A percentile compares a stretch with the other conserved stretches of the same genome.
phyloP scores from a whole-genome alignment of 2,113 vertebrate species.

The Laticauda laticaudata region DNA sequence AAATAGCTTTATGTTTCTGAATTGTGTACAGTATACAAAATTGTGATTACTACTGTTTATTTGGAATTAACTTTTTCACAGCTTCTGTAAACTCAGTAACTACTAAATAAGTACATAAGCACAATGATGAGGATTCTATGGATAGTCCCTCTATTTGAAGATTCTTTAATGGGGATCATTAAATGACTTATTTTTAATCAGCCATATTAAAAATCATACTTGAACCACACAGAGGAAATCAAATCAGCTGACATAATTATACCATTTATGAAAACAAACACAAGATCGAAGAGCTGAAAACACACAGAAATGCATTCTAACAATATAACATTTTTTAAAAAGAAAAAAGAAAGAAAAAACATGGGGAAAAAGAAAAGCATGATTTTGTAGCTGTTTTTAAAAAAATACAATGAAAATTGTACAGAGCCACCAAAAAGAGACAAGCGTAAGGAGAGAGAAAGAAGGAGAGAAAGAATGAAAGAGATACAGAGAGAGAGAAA shows the following conservation, averaged over 20 bases:
- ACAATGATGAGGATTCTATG: background rate
- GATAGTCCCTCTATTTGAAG: background rate
- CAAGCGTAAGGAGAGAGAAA: slow-evolving; percentile 68
- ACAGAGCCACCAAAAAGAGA: slow-evolving; percentile 72
- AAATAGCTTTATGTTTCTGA: background rate
- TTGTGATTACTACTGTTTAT: background rate
- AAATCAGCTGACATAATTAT: slow-evolving; percentile 51
- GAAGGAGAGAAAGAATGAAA: slow-evolving; percentile 65
- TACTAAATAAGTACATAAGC: background rate
- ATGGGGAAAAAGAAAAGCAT: slow-evolving; percentile 68
- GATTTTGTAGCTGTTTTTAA: slow-evolving; percentile 82
- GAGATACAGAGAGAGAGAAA: slow-evolving; percentile 56
- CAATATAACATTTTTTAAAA: slow-evolving; percentile 64
- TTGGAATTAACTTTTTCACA: background rate
- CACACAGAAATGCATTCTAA: slow-evolving; percentile 92
- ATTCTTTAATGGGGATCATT: background rate
- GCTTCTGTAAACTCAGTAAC: background rate
- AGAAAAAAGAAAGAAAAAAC: slow-evolving; percentile 46
- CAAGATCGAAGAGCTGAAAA: slow-evolving; percentile 76
- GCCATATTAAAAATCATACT: slow-evolving; percentile 35
- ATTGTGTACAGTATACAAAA: background rate
- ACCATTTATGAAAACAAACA: slow-evolving; percentile 79
- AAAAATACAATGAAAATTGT: slow-evolving; percentile 64
- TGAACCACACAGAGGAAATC: slow-evolving; percentile 44
- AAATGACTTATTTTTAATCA: background rate